These are phyloP conservation scores for Hoplias malabaricus DNA, from an alignment of 2,113 vertebrate species.

Conservation along the genomic window DNA sequence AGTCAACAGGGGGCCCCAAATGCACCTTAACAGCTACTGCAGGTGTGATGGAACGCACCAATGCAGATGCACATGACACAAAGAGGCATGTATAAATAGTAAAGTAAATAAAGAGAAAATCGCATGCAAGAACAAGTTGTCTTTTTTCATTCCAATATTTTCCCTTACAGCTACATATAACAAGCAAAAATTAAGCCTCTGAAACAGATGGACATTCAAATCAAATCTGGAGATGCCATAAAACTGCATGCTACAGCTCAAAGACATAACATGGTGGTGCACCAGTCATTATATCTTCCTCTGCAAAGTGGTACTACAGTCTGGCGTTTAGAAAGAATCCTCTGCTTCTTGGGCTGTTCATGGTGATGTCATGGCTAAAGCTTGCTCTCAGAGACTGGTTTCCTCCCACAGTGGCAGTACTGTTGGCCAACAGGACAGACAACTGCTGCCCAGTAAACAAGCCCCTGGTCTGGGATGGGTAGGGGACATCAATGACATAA, in stretches of 20 bases:
- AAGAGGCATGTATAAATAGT: constrained; percentile 16
- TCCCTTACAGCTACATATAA: neutral
- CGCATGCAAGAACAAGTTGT: neutral
- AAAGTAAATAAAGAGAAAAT: neutral
- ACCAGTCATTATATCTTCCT: neutral
- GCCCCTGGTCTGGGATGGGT: neutral
- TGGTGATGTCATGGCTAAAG: constrained; percentile 27
- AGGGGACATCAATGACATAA: neutral
- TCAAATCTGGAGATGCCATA: neutral
- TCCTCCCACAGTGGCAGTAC: constrained; percentile 22
- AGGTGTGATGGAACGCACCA: constrained; percentile 21
- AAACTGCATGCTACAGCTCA: neutral
- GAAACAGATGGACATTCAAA: too few species aligned
- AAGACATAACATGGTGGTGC: neutral
- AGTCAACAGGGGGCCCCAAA: constrained; percentile 45
- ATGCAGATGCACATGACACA: neutral
- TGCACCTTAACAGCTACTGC: constrained; percentile 11
- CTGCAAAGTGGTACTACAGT: neutral
- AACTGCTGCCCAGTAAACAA: neutral
- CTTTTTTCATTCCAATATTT: neutral
- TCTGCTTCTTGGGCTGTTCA: neutral
- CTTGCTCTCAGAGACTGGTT: constrained; percentile 15
- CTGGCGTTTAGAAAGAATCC: neutral
- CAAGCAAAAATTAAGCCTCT: too few species aligned
- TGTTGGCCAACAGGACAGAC: constrained; percentile 16